Base-by-base conservation (phyloP, 2,797 vertebrate species). In the Anguilla anguilla region DNA sequence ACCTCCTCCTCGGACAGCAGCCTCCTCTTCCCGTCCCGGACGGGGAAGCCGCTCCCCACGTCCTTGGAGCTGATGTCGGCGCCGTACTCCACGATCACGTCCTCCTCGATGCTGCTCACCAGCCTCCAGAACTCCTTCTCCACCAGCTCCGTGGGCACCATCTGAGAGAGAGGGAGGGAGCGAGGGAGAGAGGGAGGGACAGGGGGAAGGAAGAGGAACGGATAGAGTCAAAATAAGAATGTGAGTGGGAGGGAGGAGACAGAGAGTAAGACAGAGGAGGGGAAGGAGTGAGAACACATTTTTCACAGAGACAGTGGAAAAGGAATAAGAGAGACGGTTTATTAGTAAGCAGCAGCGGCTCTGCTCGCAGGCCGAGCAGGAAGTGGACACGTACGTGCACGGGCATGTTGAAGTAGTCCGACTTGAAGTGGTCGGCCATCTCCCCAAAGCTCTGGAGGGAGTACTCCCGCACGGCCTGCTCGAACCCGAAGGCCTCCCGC, bases 351-450 rank as follows among this genome's bases (percentile, higher is more conserved):
- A 19, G 72, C 10, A 13, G 11, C 43, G 72, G 15, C 11, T 39
- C 72, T 22, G 35, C 31, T 25, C 43, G 61, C 3, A 5, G 9
- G 0, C 39, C 19, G 51, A 2, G 39, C 17, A 25, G 39, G 17
- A 7, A n/a, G 6, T 0, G 13, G 43, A 81, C 25, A 95, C 98
- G 91, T 96, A 99, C 98, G 10, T 99, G 98, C 84, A 99, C 98
- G 82, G 98, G 98, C 98, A 99, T 99, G 95, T 98, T 99, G 93
- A 99, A 99, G 93, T 99, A 99, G 94, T 99, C 98, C 0, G 98
- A 99, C 91, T 99, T 99, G 93, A 99, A 99, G 0, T 98, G 97
- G 90, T 99, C 98, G 4, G 98, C 98, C 98, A 99, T 99, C 93
- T 99, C 98, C 39, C 98, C 98, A 85, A 99, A 99, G 0, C 98